Conservation (phyloP, 1,140 invertebrate species). For the Drosophila ananassae region DNA sequence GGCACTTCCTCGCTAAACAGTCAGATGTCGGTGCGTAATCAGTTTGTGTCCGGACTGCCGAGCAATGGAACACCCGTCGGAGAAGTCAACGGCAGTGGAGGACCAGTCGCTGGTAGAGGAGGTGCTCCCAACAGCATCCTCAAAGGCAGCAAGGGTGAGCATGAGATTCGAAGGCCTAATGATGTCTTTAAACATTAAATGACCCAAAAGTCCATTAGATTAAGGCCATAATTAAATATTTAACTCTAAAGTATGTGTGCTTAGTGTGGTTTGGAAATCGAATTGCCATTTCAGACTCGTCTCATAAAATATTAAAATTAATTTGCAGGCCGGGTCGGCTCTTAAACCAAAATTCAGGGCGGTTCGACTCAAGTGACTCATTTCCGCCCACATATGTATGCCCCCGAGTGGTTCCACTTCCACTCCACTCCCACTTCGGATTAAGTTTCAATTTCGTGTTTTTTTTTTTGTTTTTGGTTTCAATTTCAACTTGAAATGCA, state of each 20-base stretch:
- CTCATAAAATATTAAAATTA: conserved; percentile 50
- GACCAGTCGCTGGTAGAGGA: conserved; percentile 14
- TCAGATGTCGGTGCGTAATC: conserved; percentile 64
- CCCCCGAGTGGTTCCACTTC: conserved; percentile 13
- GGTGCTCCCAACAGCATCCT: conserved; percentile 62
- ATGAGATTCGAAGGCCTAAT: neutral
- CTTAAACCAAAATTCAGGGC: conserved; percentile 46
- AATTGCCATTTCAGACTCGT: conserved; percentile 31
- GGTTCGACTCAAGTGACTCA: conserved; percentile 43
- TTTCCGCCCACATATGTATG: conserved; percentile 63
- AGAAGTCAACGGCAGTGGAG: conserved; percentile 49
- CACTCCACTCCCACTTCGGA: conserved; percentile 13
- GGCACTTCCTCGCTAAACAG: conserved; percentile 67
- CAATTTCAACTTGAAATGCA: conserved; percentile 54
- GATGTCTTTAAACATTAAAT: too few relatives aligned
- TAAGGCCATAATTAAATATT: neutral
- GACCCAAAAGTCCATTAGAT: neutral
- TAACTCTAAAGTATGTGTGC: neutral
- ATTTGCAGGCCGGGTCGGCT: conserved; percentile 24
- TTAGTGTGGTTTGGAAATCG: conserved; percentile 15
- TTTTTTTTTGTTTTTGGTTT: conserved; percentile 30
- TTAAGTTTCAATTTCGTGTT: conserved; percentile 38
- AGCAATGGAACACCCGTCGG: conserved; percentile 38
- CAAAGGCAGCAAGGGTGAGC: conserved; percentile 71
- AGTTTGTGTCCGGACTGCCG: conserved; percentile 34